Conservation (phyloP, 2,797 vertebrate species). For the Halcyon chelicuti region DNA sequence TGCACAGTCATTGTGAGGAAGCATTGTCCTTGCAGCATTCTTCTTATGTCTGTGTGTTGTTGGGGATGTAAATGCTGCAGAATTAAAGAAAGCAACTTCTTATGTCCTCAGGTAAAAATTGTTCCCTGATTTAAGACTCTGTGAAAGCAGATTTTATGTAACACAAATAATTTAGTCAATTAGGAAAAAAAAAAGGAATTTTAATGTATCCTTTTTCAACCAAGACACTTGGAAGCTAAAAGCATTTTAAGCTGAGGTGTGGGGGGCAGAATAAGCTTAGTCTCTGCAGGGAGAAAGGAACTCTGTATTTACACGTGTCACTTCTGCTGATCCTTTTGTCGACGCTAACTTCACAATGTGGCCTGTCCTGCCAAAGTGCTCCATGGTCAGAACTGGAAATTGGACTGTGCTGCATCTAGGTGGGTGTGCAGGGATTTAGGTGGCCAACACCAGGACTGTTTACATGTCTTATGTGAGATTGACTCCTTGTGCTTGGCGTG, state of each 20-base stretch:
- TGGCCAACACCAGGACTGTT: neutral
- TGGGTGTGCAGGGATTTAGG: neutral
- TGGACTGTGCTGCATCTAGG: neutral
- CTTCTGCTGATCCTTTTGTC: neutral
- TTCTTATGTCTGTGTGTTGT: neutral
- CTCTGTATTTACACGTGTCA: neutral
- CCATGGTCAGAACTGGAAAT: neutral
- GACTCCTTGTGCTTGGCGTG: neutral
- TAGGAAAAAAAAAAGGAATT: neutral
- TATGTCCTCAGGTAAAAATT: neutral
- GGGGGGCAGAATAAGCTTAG: neutral
- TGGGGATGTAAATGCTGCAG: neutral
- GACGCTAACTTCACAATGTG: neutral
- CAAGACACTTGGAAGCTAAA: neutral
- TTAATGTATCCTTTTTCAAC: neutral
- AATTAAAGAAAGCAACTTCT: neutral
- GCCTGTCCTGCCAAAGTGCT: neutral
- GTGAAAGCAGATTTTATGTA: neutral
- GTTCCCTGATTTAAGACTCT: neutral
- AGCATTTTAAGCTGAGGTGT: neutral
- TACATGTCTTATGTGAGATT: neutral
- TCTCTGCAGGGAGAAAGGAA: neutral
- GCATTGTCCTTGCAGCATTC: neutral
- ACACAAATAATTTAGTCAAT: neutral
- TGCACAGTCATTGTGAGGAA: neutral